Base-by-base conservation (phyloP, 2,888 invertebrate genomes). In the Philonicus albiceps region DNA sequence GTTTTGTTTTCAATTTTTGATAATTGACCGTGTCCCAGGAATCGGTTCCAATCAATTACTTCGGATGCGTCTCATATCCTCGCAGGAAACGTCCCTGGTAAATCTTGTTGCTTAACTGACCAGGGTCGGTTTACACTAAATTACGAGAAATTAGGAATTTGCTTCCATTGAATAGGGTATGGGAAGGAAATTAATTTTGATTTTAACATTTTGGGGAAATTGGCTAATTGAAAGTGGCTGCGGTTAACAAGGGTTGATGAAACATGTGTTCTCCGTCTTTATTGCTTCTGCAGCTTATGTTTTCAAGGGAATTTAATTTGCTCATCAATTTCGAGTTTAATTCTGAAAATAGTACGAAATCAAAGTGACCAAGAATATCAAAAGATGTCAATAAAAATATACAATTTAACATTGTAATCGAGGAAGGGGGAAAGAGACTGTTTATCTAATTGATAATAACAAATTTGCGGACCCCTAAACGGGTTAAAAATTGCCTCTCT, bases 1-100 rank as follows among this genome's bases (percentile, higher is more conserved):
- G 83, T 76, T 86, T 86, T 87, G 87, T 87, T 86, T 87, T 87
- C 64, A 86, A 87, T 87, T 86, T 87, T 86, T 83, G 86, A 87
- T 83, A 87, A 87, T 87, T 86, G 87, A 76, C 86, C 87, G 40
- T 87, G 40, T 86, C 86, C 76, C 87, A 87, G 55, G 49, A 74
- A 87, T 87, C 64, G 76, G 87, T 87, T 87, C 87, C 87, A 83
- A 87, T 87, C 86, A 74, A 87, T 87, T 87, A 81, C 64, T 64
- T 40, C 37, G 64, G 37, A 37, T n/a, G 19, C 16, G 34, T 83
- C 72, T 64, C 55, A 37, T 16, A 37, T 64, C 34, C 27, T 30
- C 11, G 78, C 34, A 83, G 83, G 83, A 83, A 83, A 34, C 37
- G 55, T 11, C 16, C 37, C 55, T 81, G 81, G 30, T 40, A 37